Evolutionary conservation across 2,797 vertebrate genomes (phyloP).

Genomic region (Danio tinwini): DNA sequence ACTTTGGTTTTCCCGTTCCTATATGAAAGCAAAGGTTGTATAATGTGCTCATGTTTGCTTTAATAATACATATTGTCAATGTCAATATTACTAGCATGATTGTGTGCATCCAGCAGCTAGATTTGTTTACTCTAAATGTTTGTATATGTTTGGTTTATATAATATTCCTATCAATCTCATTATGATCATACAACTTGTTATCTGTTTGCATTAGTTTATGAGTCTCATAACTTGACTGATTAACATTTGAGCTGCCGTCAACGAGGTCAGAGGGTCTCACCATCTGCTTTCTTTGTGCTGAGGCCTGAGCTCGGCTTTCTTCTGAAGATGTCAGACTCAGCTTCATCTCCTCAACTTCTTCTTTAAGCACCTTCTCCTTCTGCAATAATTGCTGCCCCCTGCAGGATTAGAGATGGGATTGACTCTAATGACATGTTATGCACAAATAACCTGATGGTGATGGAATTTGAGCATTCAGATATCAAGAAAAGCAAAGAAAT

Average conservation of each 20-base stretch:
- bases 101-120: background rate
- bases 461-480: background rate
- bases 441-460: background rate
- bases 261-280: conserved; percentile 69
- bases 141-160: background rate
- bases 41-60: background rate
- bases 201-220: conserved; percentile 23
- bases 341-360: conserved; percentile 93
- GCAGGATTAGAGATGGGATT: background rate
- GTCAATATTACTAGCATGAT: background rate
- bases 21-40: conserved; percentile 21
- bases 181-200: background rate
- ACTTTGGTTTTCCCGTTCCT: conserved; percentile 88
- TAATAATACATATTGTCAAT: background rate
- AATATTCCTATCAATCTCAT: background rate
- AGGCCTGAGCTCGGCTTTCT: conserved; percentile 76
- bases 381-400: conserved; percentile 85
- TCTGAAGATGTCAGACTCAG: conserved; percentile 79
- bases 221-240: background rate
- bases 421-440: background rate
- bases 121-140: conserved; percentile 5
- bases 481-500: background rate
- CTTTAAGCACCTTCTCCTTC: conserved; percentile 86
- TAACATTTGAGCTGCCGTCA: background rate
- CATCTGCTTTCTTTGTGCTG: conserved; percentile 82